Evolutionary conservation across 2,888 invertebrate species (phyloP), one percentile per base, ranked within the genome.

Genomic region (Fissipunctia ypsillon): DNA sequence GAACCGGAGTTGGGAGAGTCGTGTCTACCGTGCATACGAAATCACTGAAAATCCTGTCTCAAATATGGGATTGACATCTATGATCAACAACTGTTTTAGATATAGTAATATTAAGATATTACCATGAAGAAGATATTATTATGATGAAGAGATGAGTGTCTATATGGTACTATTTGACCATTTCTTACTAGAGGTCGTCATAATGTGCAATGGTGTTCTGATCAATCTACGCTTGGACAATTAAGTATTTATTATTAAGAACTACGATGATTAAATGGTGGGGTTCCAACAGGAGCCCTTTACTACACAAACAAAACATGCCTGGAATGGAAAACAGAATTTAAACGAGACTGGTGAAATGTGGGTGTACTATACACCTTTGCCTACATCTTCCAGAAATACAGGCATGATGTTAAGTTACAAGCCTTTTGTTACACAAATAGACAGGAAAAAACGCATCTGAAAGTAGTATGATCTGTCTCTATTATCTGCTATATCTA

Each of bases 371-470:
- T 38, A 0, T 5, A 35, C 31, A 48, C 25, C 28, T 12, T 22
- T 41, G 10, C 14, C 10, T 14, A 48, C 19, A 41, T 1, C 22
- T 41, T 52, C 35, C 12, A 75, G 14, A 25, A 69, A 48, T 12
- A 60, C 9, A 1, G 9, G 10, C 16, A 16, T 28, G 28, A 9
- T n/a, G 45, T 28, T 38, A 54, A 16, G 12, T 38, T 43, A 35
- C 10, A 31, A 31, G 22, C 3, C 3, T 28, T 7, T 43, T 41
- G 28, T 31, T 28, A 43, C 16, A 25, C 43, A 45, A 64, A 57
- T 38, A 16, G 6, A 28, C 28, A 35, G 16, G 31, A 48, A n/a
- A 68, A 61, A n/a, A 19, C 31, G 74, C 76, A 77, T 50, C 73
- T 4, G 2, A 57, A 45, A 43, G 43, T 63, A 50, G 54, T 41